Conservation (phyloP, 2,113 vertebrate species). For the Etheostoma spectabile region DNA sequence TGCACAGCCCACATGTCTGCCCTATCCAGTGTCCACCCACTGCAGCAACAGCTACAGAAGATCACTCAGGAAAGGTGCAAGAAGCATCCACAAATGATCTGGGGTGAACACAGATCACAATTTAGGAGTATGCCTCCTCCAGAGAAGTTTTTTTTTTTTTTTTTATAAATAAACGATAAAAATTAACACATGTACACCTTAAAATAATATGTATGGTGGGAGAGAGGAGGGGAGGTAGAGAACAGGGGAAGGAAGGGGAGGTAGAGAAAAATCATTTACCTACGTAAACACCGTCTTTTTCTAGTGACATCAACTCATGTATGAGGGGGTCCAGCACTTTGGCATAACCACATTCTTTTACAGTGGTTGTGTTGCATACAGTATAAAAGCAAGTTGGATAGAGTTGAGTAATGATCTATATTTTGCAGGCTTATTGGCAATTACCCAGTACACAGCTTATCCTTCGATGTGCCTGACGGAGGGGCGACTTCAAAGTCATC, state of each 20-base stretch:
- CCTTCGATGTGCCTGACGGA: not conserved
- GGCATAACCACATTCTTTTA: too few relatives aligned
- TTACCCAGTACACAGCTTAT: slow-evolving; percentile 1
- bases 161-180: too few relatives aligned
- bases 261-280: too few relatives aligned
- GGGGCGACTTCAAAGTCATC: too few relatives aligned
- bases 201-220: slow-evolving; percentile 11
- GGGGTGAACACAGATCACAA: too few relatives aligned
- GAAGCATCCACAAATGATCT: not conserved
- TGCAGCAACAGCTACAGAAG: not conserved
- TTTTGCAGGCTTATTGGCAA: not conserved
- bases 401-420: not conserved
- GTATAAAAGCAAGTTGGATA: not conserved
- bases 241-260: too few relatives aligned
- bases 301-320: too few relatives aligned
- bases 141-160: too few relatives aligned
- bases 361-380: not conserved
- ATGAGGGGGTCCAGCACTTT: too few relatives aligned
- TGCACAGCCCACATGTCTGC: not conserved
- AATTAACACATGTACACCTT: slow-evolving; percentile 17
- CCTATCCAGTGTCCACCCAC: slow-evolving; percentile 1
- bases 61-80: not conserved
- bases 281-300: too few relatives aligned
- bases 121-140: too few relatives aligned
- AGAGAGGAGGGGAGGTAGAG: too few relatives aligned